Evolutionary conservation across 2,113 vertebrate genomes (phyloP), one percentile per base, ranked within the genome.

Genomic region (Romanogobio albipinnatus): DNA sequence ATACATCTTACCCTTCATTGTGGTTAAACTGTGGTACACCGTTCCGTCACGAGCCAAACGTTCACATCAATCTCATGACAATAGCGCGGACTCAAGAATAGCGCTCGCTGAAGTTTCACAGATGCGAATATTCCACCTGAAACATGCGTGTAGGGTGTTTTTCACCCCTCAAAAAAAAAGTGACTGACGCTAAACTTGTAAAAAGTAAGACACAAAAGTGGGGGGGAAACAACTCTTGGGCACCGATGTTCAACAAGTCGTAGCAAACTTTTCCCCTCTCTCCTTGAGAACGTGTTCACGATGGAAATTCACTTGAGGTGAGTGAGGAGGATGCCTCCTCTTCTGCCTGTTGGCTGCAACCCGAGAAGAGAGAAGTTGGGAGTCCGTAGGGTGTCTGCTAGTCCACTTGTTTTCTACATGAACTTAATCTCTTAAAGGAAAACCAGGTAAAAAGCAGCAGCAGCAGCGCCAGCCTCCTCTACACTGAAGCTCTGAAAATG

Each of bases 351-450:
- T 86, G 88, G 83, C 87, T 89, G 87, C 59, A 82, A 87, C 85
- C 76, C 66, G 83, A 87, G 88, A 84, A 88, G 66, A 43, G 56
- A 83, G 92, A 91, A 91, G 90, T 87, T 84, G 80, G 24, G 89
- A 82, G 86, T 82, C 90, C 76, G 88, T 19, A 86, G 87, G 87
- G 87, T 90, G 90, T 84, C 71, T 83, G 81, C 84, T 82, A 88
- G 89, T 93, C 91, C 93, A 94, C 93, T 93, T 95, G 93, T 87
- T 91, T 92, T 90, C 83, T 90, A 92, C 91, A 93, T 90, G 91
- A 91, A 87, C 51, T 85, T 47, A 70, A 74, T 22, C 68, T 84
- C 58, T 51, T 76, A 81, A 87, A 82, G 71, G 68, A 59, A 84
- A 76, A 75, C 71, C 86, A 87, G 66, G 82, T 86, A 84, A 86